Percentiles rank a stretch among this genome's conserved stretches.
Evolutionary conservation across 2,888 invertebrate species (phyloP).

Genomic region (Drymonia ruficornis): DNA sequence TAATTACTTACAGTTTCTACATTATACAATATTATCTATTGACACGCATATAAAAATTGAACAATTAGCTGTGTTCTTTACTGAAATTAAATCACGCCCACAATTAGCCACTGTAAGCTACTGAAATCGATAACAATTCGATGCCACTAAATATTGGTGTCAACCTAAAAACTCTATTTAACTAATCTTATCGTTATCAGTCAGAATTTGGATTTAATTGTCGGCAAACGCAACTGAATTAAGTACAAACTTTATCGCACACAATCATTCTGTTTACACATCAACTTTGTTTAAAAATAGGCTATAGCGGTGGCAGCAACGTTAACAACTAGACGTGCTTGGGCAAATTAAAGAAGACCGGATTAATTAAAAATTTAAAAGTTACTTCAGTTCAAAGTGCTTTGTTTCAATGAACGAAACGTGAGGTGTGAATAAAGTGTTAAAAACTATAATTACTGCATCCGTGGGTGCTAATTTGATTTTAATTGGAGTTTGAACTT

Average conservation of each 20-base stretch:
- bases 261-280: slow-evolving; percentile 53
- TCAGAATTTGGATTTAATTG: slow-evolving; percentile 63
- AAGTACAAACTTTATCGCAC: slow-evolving; percentile 39
- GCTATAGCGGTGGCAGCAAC: slow-evolving; percentile 46
- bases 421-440: slow-evolving; percentile 1
- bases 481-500: slow-evolving; percentile 10
- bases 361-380: neutral
- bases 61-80: too few species aligned
- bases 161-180: slow-evolving; percentile 33
- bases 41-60: too few species aligned
- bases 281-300: slow-evolving; percentile 39
- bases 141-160: neutral
- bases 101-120: too few species aligned
- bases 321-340: slow-evolving; percentile 34
- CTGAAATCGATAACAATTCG: neutral
- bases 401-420: neutral
- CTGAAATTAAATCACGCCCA: neutral
- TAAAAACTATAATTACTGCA: slow-evolving; percentile 12
- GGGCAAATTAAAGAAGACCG: too few species aligned
- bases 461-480: slow-evolving; percentile 16
- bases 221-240: slow-evolving; percentile 57
- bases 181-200: slow-evolving; percentile 61
- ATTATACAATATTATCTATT: too few species aligned
- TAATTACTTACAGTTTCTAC: too few species aligned
- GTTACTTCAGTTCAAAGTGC: too few species aligned